A percentile compares a stretch with the other conserved stretches of the same genome.
These are phyloP conservation scores for Cinclus cinclus DNA, from an alignment of 2,113 vertebrate genomes.

Conservation along the genomic window DNA sequence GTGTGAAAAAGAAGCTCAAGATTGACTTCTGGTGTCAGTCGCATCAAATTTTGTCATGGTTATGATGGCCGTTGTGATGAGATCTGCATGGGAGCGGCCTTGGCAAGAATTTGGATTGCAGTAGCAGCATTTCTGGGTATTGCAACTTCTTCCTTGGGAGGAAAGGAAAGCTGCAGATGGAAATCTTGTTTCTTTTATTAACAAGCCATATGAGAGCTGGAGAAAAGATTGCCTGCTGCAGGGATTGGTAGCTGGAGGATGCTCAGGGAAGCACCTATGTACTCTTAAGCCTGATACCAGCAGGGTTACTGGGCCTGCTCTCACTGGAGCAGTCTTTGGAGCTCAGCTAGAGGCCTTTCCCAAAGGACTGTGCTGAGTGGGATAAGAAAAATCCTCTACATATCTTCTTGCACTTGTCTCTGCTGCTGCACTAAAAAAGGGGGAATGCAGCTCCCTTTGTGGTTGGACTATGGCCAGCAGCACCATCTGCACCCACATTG, in stretches of 20 bases:
- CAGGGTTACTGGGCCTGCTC: background rate
- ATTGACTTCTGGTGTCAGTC: background rate
- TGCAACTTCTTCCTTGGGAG: background rate
- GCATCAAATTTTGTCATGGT: background rate
- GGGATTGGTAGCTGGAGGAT: background rate
- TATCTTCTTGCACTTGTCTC: background rate
- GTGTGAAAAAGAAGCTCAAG: background rate
- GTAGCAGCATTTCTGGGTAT: background rate
- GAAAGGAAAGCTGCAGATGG: background rate
- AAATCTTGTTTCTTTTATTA: background rate
- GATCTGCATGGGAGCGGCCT: accelerated
- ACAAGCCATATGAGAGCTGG: background rate
- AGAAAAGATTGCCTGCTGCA: background rate
- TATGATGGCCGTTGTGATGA: background rate
- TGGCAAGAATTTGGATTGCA: background rate
- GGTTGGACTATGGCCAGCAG: background rate
- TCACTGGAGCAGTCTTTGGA: background rate
- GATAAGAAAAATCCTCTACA: background rate
- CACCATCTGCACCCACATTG: background rate
- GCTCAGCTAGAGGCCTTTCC: background rate
- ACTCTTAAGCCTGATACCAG: background rate
- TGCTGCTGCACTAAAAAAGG: background rate
- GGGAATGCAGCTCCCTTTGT: background rate
- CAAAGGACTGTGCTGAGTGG: background rate
- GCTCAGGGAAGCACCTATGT: background rate